phyloP scores from a whole-genome alignment of 2,888 invertebrate species.

The Magallana nippona region DNA sequence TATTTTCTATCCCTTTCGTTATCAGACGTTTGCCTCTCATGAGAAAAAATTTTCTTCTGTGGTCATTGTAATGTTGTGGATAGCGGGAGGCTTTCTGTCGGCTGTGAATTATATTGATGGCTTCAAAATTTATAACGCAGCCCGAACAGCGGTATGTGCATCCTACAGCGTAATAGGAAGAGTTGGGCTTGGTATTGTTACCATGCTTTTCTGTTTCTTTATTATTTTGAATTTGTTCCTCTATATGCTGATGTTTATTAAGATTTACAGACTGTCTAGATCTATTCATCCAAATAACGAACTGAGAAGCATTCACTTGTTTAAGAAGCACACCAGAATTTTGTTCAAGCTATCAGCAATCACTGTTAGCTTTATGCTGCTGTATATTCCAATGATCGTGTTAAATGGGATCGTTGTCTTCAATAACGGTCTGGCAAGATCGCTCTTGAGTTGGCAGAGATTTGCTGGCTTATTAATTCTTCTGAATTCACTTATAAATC shows the following conservation, averaged over 20 bases:
- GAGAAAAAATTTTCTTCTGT: too few relatives aligned
- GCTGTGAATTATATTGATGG: too few relatives aligned
- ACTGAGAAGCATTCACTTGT: background rate
- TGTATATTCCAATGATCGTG: background rate
- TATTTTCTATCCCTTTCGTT: too few relatives aligned
- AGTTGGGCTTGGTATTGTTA: background rate
- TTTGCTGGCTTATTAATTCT: background rate
- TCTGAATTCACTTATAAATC: background rate
- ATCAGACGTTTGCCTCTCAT: too few relatives aligned
- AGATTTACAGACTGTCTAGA: background rate
- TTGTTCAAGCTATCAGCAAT: background rate
- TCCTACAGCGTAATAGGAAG: background rate
- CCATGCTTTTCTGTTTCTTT: background rate
- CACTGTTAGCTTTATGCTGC: background rate
- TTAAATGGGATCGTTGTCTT: background rate
- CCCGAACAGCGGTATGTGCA: background rate
- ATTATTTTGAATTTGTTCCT: background rate
- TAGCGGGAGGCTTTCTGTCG: too few relatives aligned
- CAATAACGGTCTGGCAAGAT: background rate
- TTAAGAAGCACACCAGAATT: background rate
- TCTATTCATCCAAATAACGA: background rate
- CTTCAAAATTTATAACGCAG: background rate
- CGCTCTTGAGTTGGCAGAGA: background rate
- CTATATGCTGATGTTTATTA: background rate
- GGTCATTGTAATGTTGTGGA: too few relatives aligned